Evolutionary conservation across 2,888 invertebrate species (phyloP).

Genomic region (Cheilosia pagana): DNA sequence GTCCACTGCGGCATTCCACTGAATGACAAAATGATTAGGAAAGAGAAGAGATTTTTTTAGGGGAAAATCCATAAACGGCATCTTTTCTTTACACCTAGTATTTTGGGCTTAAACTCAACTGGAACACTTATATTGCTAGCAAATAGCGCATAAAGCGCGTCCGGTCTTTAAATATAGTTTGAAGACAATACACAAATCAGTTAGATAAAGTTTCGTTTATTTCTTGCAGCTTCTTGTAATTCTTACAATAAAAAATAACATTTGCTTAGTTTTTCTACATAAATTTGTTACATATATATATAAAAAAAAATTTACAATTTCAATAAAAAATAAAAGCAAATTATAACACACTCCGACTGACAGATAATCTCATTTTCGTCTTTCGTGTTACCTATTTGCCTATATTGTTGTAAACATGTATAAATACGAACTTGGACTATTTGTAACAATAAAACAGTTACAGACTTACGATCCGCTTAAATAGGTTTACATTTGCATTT

Average conservation of each 20-base stretch:
- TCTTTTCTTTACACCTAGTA: too few relatives aligned
- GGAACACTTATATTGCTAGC: too few relatives aligned
- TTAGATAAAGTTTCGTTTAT: conserved; percentile 16
- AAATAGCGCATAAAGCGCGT: not conserved
- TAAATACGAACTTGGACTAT: conserved; percentile 6
- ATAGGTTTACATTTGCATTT: conserved; percentile 4
- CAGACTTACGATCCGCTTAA: conserved; percentile 8
- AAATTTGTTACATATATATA: conserved; percentile 2
- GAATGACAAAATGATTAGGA: too few relatives aligned
- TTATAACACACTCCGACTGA: conserved; percentile 3
- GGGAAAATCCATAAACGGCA: too few relatives aligned
- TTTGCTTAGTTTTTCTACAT: conserved; percentile 20
- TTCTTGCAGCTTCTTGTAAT: conserved; percentile 7
- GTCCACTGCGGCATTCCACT: too few relatives aligned
- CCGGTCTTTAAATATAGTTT: too few relatives aligned
- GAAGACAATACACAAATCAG: not conserved
- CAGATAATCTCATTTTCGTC: not conserved
- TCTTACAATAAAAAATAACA: conserved; percentile 34
- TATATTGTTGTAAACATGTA: not conserved
- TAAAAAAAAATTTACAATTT: conserved; percentile 19
- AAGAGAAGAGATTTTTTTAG: too few relatives aligned
- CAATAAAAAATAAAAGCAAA: conserved; percentile 10
- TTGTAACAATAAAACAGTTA: conserved; percentile 34
- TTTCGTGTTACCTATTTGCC: not conserved
- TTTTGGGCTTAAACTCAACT: too few relatives aligned